A percentile compares a stretch with the other conserved stretches of the same genome.
phyloP scores from a whole-genome alignment of 2,888 invertebrate species.

The Lordiphosa andalusiaca region DNA sequence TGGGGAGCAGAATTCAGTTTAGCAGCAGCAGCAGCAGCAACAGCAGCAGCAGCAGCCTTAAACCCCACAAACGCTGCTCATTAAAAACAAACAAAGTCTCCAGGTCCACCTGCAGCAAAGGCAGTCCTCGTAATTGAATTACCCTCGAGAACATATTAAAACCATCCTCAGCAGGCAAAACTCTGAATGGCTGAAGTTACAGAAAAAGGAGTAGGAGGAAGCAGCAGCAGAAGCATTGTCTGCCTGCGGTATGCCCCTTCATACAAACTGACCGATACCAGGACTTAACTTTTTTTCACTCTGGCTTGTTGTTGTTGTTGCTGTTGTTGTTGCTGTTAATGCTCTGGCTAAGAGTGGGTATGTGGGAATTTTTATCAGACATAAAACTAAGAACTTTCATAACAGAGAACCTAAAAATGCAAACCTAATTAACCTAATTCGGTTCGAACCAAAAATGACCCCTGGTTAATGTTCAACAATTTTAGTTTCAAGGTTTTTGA shows the following conservation, averaged over 20 bases:
- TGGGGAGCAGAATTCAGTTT: no score
- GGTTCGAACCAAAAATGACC: no score
- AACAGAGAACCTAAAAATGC: no score
- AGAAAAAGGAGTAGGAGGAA: neutral
- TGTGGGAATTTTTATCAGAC: constrained; percentile 2
- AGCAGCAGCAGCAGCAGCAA: constrained; percentile 40
- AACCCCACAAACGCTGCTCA: constrained; percentile 47
- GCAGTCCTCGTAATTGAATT: constrained; percentile 68
- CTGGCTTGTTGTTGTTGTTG: constrained; percentile 19
- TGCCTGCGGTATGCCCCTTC: constrained; percentile 66
- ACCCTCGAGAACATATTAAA: constrained; percentile 72
- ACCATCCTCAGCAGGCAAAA: constrained; percentile 42
- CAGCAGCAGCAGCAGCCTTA: constrained; percentile 48
- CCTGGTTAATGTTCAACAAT: no score
- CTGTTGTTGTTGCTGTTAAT: neutral
- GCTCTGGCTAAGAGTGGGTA: constrained; percentile 10
- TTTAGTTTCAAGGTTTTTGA: no score
- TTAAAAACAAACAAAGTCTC: constrained; percentile 48
- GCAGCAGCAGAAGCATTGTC: constrained; percentile 39
- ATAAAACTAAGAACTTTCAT: no score
- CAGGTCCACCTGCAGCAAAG: constrained; percentile 48
- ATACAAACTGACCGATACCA: constrained; percentile 63
- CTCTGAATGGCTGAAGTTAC: constrained; percentile 8
- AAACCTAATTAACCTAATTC: no score
- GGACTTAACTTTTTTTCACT: constrained; percentile 29